phyloP scores from a whole-genome alignment of 23 tunicate genomes.

The Ciona savignyi region DNA sequence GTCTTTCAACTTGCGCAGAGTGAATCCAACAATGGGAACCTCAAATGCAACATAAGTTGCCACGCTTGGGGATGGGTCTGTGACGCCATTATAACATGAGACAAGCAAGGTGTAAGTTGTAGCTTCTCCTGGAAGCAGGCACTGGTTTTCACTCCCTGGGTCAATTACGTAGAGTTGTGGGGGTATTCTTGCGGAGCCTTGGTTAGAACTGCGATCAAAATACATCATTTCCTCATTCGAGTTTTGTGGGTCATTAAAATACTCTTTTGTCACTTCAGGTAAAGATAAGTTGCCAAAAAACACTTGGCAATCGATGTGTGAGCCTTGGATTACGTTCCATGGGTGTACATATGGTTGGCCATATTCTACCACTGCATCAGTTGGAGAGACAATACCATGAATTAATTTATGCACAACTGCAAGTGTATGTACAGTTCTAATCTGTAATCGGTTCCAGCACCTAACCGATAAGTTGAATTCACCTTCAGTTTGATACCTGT shows the following conservation, averaged over 20 bases:
- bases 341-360: constrained; percentile 23
- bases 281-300: constrained; percentile 22
- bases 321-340: constrained; percentile 50
- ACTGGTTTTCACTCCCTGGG: background rate
- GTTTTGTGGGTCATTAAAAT: background rate
- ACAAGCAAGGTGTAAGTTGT: constrained; percentile 29
- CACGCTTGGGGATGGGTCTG: constrained; percentile 26
- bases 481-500: constrained; percentile 29
- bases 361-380: constrained; percentile 22
- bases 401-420: constrained; percentile 22
- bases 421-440: background rate
- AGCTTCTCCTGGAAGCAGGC: constrained; percentile 10
- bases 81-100: constrained; percentile 43
- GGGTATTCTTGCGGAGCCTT: constrained; percentile 47
- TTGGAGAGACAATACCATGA: constrained; percentile 5
- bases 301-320: constrained; percentile 39
- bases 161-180: background rate
- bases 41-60: constrained; percentile 36
- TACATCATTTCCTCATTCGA: constrained; percentile 6
- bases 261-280: constrained; percentile 3
- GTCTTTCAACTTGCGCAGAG: background rate
- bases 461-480: background rate
- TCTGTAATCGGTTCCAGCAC: constrained; percentile 17
- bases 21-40: constrained; percentile 14
- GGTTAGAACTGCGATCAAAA: constrained; percentile 17